Base-by-base conservation (phyloP, 2,888 invertebrate genomes). In the Hymenopus coronatus region DNA sequence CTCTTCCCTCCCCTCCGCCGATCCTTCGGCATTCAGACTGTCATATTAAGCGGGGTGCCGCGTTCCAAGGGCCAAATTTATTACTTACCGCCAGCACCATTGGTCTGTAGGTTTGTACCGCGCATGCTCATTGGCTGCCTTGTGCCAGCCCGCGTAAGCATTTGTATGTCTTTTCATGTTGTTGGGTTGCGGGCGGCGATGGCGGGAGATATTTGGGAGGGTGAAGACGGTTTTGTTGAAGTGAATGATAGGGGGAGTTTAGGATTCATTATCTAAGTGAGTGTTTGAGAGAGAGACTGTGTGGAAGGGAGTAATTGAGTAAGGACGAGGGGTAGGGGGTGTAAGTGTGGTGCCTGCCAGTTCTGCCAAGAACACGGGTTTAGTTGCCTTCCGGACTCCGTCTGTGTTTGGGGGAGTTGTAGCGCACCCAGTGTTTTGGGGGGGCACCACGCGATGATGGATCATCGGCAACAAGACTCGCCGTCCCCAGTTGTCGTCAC, bases 251-350 rank as follows among this genome's bases (percentile, higher is more conserved):
- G 90, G 54, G 90, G 90, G 90, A 89, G 88, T 89, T 90, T 90
- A 89, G 89, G 89, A 85, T 90, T 90, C 90, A 90, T 90, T 90
- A 90, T 89, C 90, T 90, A 90, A 90, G 90, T 90, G 90, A 90
- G 89, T 90, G 90, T 88, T 83, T 87, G 89, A 88, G 86, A 83
- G 88, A 70, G 89, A 46, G 88, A 20, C 89, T 86, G 83, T 82
- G 90, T 88, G 85, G 88, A 84, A 27, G 87, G 88, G 33, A 70
- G 87, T 87, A 88, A 89, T 89, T 89, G 89, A 88, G 88, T 88
- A 84, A 85, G 82, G 83, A 8, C 30, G 30, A 28, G 84, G 28
- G 89, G 85, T 82, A 83, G 82, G 84, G 83, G 89, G 54, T 20
- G 87, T 81, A 28, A 83, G 85, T 40, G 82, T 25, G 30, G 40